Evolutionary conservation across 2,797 vertebrate genomes (phyloP).

Genomic region (Typhlichthys subterraneus): DNA sequence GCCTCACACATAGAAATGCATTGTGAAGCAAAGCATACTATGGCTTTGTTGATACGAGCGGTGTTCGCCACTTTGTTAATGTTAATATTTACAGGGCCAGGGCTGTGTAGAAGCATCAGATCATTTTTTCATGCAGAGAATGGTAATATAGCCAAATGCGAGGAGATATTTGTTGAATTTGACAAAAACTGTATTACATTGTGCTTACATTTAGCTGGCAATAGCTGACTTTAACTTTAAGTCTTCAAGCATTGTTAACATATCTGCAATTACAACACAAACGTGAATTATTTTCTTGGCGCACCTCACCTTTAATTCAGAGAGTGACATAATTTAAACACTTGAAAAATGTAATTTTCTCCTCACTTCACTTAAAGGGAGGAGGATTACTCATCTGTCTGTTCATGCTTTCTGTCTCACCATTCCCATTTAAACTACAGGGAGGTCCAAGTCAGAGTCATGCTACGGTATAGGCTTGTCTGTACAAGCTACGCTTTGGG

Average conservation of each 20-base stretch:
- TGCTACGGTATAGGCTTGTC: constrained; percentile 3
- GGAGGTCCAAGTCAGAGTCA: not conserved
- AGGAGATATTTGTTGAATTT: too few species aligned
- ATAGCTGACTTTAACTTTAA: not conserved
- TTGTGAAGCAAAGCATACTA: too few species aligned
- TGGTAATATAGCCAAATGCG: too few species aligned
- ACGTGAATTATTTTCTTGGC: constrained; percentile 13
- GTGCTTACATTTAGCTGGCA: too few species aligned
- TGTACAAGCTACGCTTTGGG: not conserved
- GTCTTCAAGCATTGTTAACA: too few species aligned
- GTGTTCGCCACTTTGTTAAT: too few species aligned
- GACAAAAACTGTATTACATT: too few species aligned
- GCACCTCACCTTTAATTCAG: constrained; percentile 25
- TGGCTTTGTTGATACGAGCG: too few species aligned
- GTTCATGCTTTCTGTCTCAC: constrained; percentile 9
- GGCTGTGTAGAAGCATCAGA: too few species aligned
- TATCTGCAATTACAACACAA: not conserved
- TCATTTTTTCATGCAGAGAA: too few species aligned
- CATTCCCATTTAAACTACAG: constrained; percentile 6
- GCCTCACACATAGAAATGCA: too few species aligned
- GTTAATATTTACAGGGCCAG: too few species aligned
- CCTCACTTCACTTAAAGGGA: not conserved
- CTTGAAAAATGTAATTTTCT: constrained; percentile 11
- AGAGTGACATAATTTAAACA: constrained; percentile 27
- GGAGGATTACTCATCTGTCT: constrained; percentile 25